These are phyloP conservation scores for Drosophila multiciliata DNA, from an alignment of 2,888 invertebrate genomes.

Conservation along the genomic window DNA sequence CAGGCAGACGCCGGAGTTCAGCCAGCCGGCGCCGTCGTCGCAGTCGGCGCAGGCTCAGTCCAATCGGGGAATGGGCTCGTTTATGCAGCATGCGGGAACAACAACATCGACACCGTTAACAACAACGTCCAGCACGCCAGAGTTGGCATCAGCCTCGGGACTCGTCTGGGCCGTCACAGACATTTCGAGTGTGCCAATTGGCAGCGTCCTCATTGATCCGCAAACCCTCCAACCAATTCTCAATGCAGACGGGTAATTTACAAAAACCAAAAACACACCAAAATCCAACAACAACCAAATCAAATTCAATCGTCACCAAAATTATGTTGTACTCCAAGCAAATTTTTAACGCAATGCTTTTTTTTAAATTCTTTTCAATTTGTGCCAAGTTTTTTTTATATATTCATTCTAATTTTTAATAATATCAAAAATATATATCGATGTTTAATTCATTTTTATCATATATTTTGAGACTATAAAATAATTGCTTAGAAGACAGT, in stretches of 20 bases:
- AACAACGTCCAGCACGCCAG: slow-evolving; percentile 54
- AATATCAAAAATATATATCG: neutral
- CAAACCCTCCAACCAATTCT: slow-evolving; percentile 85
- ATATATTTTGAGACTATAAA: slow-evolving; percentile 2
- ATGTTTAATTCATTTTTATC: neutral
- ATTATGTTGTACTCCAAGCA: slow-evolving; percentile 19
- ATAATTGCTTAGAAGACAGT: slow-evolving; percentile 3
- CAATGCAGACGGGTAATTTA: slow-evolving; percentile 86
- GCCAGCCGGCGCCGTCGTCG: slow-evolving; percentile 64
- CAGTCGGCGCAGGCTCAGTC: slow-evolving; percentile 36
- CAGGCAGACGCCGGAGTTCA: slow-evolving; percentile 84
- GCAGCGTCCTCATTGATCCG: slow-evolving; percentile 95
- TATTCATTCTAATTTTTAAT: slow-evolving; percentile 16
- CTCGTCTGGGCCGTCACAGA: slow-evolving; percentile 95
- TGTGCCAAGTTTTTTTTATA: slow-evolving; percentile 2
- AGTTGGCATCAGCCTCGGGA: slow-evolving; percentile 75
- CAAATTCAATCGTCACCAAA: slow-evolving; percentile 49
- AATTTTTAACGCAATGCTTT: slow-evolving; percentile 38
- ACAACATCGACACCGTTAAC: slow-evolving; percentile 39
- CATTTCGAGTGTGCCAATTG: slow-evolving; percentile 93
- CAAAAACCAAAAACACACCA: slow-evolving; percentile 75
- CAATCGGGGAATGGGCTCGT: slow-evolving; percentile 49
- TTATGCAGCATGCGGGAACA: slow-evolving; percentile 49
- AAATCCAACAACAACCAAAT: slow-evolving; percentile 50
- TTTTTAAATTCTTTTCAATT: slow-evolving; percentile 9